Conservation (phyloP, 2,888 invertebrate genomes). For the Tenthredo amoena region DNA sequence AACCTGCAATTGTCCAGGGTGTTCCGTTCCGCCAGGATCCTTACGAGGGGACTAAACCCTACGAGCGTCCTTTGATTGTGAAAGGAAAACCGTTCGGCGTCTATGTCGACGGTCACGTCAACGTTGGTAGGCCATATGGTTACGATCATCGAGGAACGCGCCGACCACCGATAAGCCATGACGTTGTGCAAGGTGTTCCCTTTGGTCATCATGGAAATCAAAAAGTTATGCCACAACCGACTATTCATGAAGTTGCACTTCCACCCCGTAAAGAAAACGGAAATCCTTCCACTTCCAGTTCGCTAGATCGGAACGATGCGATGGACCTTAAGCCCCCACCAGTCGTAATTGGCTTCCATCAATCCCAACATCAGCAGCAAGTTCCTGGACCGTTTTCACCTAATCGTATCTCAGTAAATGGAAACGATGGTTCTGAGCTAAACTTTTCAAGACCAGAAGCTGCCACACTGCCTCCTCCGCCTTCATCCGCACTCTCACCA, state of each 20-base stretch:
- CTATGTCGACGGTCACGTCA: conserved; percentile 60
- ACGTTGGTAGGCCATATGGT: conserved; percentile 57
- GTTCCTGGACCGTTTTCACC: not conserved
- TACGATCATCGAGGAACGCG: conserved; percentile 56
- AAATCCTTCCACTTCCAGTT: conserved; percentile 55
- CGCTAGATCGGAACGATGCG: conserved; percentile 64
- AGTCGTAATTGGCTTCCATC: conserved; percentile 54
- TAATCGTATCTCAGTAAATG: not conserved
- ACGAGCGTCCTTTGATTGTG: conserved; percentile 63
- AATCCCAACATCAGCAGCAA: conserved; percentile 19
- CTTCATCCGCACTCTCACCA: conserved; percentile 29
- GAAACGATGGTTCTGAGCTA: not conserved
- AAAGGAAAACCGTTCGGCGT: conserved; percentile 65
- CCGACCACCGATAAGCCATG: conserved; percentile 57
- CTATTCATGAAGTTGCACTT: not conserved
- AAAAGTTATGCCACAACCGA: conserved; percentile 7
- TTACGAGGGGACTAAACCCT: conserved; percentile 43
- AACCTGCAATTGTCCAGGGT: conserved; percentile 41
- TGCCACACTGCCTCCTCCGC: conserved; percentile 58
- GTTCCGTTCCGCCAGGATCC: conserved; percentile 57
- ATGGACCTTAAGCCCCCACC: conserved; percentile 70
- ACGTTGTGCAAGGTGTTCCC: conserved; percentile 66
- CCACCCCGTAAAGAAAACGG: conserved; percentile 31
- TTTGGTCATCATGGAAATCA: conserved; percentile 59
- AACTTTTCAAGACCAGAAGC: conserved; percentile 60